Conservation (phyloP, 2,888 invertebrate species). For the Torymus auratus region DNA sequence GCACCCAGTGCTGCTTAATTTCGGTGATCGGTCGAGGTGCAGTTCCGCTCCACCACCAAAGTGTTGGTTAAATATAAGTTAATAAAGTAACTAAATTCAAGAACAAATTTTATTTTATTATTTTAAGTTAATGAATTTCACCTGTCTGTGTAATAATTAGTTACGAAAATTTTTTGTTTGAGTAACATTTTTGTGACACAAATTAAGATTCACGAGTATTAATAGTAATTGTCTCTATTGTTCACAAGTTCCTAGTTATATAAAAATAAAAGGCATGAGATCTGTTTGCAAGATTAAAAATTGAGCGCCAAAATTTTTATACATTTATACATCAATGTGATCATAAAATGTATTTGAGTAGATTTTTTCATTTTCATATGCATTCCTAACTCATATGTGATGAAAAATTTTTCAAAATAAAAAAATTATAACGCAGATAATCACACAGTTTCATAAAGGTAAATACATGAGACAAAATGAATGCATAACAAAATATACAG, state of each 20-base stretch:
- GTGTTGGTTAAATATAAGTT: constrained; percentile 35
- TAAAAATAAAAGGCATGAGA: constrained; percentile 54
- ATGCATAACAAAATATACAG: constrained; percentile 32
- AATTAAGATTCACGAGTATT: constrained; percentile 42
- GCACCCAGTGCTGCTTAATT: no score
- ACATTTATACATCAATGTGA: constrained; percentile 31
- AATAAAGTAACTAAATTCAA: constrained; percentile 52
- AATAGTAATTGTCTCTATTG: constrained; percentile 50
- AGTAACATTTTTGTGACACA: constrained; percentile 27
- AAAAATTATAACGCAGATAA: not conserved
- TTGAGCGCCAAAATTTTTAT: constrained; percentile 38
- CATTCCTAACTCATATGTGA: constrained; percentile 44
- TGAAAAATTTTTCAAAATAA: constrained; percentile 37
- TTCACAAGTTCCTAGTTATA: constrained; percentile 58
- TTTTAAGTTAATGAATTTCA: constrained; percentile 51
- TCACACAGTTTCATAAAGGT: constrained; percentile 38
- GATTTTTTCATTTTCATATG: constrained; percentile 44
- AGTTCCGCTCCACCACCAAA: no score
- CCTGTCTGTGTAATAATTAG: constrained; percentile 56
- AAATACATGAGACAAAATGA: constrained; percentile 22
- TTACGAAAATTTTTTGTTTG: constrained; percentile 18
- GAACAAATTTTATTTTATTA: constrained; percentile 49
- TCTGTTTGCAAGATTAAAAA: constrained; percentile 56
- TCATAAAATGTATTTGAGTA: constrained; percentile 22
- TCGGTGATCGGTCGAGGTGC: no score